phyloP scores from a whole-genome alignment of 2,113 vertebrate genomes.

The Corythaixoides concolor region DNA sequence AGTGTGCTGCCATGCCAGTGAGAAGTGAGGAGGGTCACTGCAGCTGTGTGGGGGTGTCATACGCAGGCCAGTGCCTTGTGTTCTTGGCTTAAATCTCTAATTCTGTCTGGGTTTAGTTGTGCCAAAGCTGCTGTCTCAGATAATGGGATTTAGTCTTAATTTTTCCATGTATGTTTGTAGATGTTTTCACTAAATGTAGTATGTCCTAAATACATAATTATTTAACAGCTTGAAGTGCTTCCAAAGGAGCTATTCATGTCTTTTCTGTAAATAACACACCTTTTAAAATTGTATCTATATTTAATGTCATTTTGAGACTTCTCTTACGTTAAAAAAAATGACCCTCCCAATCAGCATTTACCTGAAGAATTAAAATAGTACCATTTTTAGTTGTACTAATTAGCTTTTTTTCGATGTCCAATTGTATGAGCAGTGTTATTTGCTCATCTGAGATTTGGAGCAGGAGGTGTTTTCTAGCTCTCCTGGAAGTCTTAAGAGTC shows the following conservation, averaged over 20 bases:
- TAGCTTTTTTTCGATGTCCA: background rate
- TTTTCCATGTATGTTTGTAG: background rate
- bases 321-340: background rate
- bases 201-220: slow-evolving; percentile 28
- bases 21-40: background rate
- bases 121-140: background rate
- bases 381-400: background rate
- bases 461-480: background rate
- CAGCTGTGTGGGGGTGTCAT: background rate
- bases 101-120: background rate
- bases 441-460: background rate
- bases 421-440: background rate
- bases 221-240: slow-evolving; percentile 33
- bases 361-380: background rate
- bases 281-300: background rate
- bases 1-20: rapidly evolving
- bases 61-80: background rate
- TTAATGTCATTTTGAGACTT: background rate
- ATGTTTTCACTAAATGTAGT: background rate
- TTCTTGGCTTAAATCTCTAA: background rate
- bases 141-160: background rate
- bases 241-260: background rate
- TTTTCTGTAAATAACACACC: background rate
- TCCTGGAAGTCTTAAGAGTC: background rate
- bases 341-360: background rate